Conservation (phyloP, 2,113 vertebrate genomes). For the human (Homo sapiens) region DNA sequence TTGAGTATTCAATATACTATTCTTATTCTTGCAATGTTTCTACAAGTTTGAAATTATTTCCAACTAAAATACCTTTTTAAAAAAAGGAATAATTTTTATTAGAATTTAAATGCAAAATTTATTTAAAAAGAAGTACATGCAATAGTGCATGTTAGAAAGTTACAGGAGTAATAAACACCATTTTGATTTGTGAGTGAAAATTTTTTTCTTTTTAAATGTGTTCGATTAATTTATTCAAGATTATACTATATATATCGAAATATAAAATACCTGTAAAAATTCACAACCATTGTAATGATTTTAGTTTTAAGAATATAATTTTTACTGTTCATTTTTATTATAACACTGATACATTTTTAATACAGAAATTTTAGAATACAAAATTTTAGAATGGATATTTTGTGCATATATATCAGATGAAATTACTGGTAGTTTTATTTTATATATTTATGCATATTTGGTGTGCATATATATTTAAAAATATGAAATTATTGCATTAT, state of each 20-base stretch:
- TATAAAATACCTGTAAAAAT: background rate
- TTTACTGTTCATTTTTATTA: background rate
- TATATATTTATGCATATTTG: background rate
- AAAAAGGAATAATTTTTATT: background rate
- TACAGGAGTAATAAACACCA: background rate
- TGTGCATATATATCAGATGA: background rate
- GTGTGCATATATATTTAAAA: background rate
- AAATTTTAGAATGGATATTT: background rate
- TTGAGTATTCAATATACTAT: background rate
- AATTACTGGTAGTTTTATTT: background rate
- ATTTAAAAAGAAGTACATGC: background rate
- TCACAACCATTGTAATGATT: background rate
- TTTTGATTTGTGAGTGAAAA: background rate
- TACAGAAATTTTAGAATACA: background rate
- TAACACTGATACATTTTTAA: background rate
- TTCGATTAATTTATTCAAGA: background rate
- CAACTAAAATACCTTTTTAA: background rate
- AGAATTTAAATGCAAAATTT: background rate
- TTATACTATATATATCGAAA: background rate
- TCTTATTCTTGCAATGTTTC: background rate
- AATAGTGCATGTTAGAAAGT: background rate
- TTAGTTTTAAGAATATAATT: background rate
- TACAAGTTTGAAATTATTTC: background rate
- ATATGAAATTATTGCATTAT: background rate
- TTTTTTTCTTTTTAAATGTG: background rate